Evolutionary conservation across 2,888 invertebrate genomes (phyloP), one percentile per base, ranked within the genome.

Genomic region (Andrena minutula): DNA sequence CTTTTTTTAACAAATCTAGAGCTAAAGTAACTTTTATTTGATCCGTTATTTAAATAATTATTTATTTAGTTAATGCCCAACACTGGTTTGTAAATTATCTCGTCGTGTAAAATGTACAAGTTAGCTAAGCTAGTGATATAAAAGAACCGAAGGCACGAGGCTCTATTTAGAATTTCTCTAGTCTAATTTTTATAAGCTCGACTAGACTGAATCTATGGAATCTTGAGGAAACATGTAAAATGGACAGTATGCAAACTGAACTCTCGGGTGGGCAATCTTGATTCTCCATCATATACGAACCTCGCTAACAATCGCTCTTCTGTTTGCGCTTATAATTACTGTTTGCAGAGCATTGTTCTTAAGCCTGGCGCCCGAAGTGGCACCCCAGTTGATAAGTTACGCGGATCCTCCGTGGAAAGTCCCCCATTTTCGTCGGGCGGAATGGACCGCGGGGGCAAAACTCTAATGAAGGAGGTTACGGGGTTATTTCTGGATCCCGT

Each of bases 251-350:
- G 49, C 63, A 41, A 41, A 73, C 53, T 6, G 80, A 80, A 61
- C 79, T 71, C 66, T 65, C 51, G 23, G 61, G 23, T n/a, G 23
- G 28, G 63, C 53, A 63, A 68, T 72, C 72, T 58, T 73, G 70
- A 82, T 73, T 73, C 77, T 70, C 69, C 83, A 58, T 66, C 77
- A 51, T 64, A 61, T 23, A 65, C 82, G 63, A 66, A 77, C 35
- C 77, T 56, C 69, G 16, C 32, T 61, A 80, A 72, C 85, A 75
- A 81, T 84, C 79, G 75, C 79, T 80, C 84, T 76, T 79, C 82
- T 86, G 82, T 86, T 86, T 86, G 86, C 78, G 58, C 80, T 86
- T 86, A 86, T 86, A 84, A 86, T 86, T 86, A 86, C 84, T 87
- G 84, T 86, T 86, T 86, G 82, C 80, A 53, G 51, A 82, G 79